Percentiles rank a stretch among this genome's conserved stretches.
These are phyloP conservation scores for Mustela lutreola DNA, from an alignment of 2,113 vertebrate species.

Conservation along the genomic window DNA sequence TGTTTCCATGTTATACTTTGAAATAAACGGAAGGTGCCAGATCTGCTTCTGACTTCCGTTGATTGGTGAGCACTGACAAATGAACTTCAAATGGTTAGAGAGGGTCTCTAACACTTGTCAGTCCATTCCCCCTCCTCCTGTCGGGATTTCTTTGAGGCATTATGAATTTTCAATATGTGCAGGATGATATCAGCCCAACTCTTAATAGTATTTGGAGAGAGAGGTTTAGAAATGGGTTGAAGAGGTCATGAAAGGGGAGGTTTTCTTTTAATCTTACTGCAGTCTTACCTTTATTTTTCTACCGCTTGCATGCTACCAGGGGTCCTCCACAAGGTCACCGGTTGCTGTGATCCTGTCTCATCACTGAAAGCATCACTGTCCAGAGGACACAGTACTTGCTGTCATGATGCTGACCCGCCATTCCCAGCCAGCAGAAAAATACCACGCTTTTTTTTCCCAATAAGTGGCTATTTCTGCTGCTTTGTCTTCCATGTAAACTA, in stretches of 20 bases:
- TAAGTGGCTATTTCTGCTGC: background rate
- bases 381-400: background rate
- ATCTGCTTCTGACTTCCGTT: background rate
- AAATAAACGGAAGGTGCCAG: background rate
- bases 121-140: constrained; percentile 90
- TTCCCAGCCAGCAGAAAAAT: background rate
- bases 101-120: constrained; percentile 88
- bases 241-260: background rate
- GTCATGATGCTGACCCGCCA: background rate
- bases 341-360: background rate
- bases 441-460: background rate
- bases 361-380: too few relatives aligned
- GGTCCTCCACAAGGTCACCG: background rate
- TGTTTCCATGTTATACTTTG: background rate
- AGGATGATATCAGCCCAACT: background rate
- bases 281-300: background rate
- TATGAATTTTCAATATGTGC: background rate
- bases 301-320: background rate
- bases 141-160: background rate
- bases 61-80: background rate
- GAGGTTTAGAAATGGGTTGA: background rate
- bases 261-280: background rate
- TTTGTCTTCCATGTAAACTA: background rate
- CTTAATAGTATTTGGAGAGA: background rate
- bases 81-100: background rate